phyloP scores from a whole-genome alignment of 1,140 invertebrate species.

The Drosophila persimilis region DNA sequence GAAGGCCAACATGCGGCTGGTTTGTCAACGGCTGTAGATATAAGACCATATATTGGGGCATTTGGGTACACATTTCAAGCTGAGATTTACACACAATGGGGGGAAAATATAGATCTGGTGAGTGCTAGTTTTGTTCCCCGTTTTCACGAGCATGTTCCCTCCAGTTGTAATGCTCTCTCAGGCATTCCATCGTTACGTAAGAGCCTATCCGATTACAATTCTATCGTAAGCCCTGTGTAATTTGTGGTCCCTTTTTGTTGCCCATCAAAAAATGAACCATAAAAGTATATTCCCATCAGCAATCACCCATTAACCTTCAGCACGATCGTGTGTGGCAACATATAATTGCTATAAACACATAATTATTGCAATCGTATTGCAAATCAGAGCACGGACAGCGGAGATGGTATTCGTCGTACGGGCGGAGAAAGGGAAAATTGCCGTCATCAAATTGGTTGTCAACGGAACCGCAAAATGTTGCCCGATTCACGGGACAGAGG shows the following conservation, averaged over 20 bases:
- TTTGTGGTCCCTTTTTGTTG: too few species aligned
- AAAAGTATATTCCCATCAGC: conserved; percentile 9
- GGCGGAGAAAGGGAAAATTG: conserved; percentile 36
- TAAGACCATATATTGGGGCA: background rate
- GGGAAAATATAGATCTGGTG: too few species aligned
- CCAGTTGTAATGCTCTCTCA: too few species aligned
- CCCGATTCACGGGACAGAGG: conserved; percentile 7
- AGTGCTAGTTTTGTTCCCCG: too few species aligned
- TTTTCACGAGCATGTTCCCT: too few species aligned
- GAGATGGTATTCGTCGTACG: conserved; percentile 20
- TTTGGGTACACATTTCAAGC: too few species aligned
- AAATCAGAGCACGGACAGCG: conserved; percentile 38
- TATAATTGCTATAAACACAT: conserved; percentile 44
- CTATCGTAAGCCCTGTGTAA: too few species aligned
- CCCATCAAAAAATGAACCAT: conserved; percentile 13
- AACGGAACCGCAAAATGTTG: conserved; percentile 40
- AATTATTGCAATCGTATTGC: conserved; percentile 44
- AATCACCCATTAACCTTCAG: too few species aligned
- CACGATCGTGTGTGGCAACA: conserved; percentile 1
- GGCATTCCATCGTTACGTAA: too few species aligned
- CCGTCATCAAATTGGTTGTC: conserved; percentile 58
- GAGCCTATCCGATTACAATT: too few species aligned
- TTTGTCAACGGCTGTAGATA: conserved; percentile 25
- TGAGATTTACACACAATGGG: too few species aligned
- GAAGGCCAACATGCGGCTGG: conserved; percentile 1